Conservation (phyloP, 1,140 invertebrate genomes). For the Bombus affinis region DNA sequence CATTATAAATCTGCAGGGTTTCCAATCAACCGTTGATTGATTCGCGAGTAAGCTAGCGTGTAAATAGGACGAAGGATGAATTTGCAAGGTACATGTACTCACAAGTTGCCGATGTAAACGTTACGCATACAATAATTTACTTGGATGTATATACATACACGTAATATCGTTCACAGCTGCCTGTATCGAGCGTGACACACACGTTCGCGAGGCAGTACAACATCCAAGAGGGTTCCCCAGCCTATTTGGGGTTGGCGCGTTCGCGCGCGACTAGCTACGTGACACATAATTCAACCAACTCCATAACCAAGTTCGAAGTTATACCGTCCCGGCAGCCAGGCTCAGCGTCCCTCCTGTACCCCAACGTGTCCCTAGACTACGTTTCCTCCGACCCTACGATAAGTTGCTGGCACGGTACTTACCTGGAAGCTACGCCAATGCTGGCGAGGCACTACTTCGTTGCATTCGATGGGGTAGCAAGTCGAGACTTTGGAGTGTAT, state of each 20-base stretch:
- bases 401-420: constrained; percentile 49
- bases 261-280: constrained; percentile 68
- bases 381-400: constrained; percentile 28
- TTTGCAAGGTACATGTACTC: neutral
- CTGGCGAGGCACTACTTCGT: constrained; percentile 6
- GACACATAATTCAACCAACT: constrained; percentile 75
- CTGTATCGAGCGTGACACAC: constrained; percentile 17
- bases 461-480: neutral
- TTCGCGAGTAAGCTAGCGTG: neutral
- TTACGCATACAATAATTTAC: neutral
- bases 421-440: constrained; percentile 27
- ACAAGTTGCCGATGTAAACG: neutral
- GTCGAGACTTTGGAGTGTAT: constrained; percentile 27
- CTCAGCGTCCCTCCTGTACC: constrained; percentile 17
- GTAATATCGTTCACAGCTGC: neutral
- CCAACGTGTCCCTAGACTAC: constrained; percentile 20
- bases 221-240: constrained; percentile 39
- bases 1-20: too few species aligned
- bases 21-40: constrained; percentile 9
- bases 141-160: neutral
- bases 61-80: constrained; percentile 1
- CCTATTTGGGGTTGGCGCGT: constrained; percentile 64
- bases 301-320: constrained; percentile 72
- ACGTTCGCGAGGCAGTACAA: constrained; percentile 5
- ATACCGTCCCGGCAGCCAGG: constrained; percentile 49